These are phyloP conservation scores for Hypsibius dujardini DNA, from an alignment of 1,140 invertebrate species.

Conservation along the genomic window DNA sequence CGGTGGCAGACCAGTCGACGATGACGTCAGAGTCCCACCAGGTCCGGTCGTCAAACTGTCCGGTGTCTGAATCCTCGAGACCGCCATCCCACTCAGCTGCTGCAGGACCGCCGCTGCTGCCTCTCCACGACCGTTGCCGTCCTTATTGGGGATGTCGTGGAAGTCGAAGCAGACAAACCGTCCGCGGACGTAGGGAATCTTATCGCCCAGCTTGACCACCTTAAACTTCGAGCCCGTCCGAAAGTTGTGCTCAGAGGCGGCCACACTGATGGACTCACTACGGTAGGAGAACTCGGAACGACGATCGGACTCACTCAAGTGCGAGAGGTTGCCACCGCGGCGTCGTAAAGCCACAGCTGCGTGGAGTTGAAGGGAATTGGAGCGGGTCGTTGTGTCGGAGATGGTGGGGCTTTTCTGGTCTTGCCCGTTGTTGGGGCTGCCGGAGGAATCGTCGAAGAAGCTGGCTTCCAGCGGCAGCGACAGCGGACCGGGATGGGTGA, in stretches of 20 bases:
- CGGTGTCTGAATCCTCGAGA: not conserved
- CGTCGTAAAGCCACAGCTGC: not conserved
- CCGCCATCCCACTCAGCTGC: not conserved
- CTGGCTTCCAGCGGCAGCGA: too few species aligned
- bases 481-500: too few species aligned
- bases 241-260: not conserved
- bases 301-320: slow-evolving; percentile 7
- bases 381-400: too few species aligned
- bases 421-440: too few species aligned
- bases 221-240: not conserved
- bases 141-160: not conserved
- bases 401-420: too few species aligned
- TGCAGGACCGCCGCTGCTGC: too few species aligned
- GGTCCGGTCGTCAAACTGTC: not conserved
- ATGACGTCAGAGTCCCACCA: not conserved
- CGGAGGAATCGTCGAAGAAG: too few species aligned
- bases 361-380: too few species aligned
- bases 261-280: not conserved
- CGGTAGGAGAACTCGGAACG: slow-evolving; percentile 1
- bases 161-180: slow-evolving; percentile 16
- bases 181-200: slow-evolving; percentile 8
- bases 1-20: too few species aligned
- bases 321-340: slow-evolving; percentile 3
- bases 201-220: slow-evolving; percentile 15
- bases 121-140: too few species aligned